These are phyloP conservation scores for Anthopleura sola DNA, from an alignment of 64 coral and sea anemone species.

Conservation along the genomic window DNA sequence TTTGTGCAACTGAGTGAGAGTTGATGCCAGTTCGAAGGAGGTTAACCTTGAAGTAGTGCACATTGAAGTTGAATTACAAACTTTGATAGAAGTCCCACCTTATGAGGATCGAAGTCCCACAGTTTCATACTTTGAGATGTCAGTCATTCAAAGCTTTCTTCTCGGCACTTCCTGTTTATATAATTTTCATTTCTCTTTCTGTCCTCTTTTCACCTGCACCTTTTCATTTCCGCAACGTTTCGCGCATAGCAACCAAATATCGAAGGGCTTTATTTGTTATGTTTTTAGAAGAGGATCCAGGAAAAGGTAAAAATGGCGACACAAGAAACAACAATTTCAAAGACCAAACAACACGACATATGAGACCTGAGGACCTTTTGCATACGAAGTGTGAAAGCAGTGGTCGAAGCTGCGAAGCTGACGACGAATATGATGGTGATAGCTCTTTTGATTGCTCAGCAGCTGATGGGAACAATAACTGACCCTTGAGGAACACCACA, in stretches of 20 bases:
- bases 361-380: constrained; percentile 18
- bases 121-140: no score
- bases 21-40: not conserved
- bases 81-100: not conserved
- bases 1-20: not conserved
- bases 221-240: not conserved
- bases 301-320: constrained; percentile 3
- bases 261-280: not conserved
- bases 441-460: constrained; percentile 26
- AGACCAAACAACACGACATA: constrained; percentile 29
- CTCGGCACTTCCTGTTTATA: not conserved
- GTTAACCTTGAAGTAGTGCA: not conserved
- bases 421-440: constrained; percentile 81
- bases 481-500: constrained; percentile 11
- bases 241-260: not conserved
- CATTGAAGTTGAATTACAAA: not conserved
- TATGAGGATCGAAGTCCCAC: not conserved
- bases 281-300: not conserved
- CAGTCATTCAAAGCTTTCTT: not conserved
- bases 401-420: constrained; percentile 84
- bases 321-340: constrained; percentile 28
- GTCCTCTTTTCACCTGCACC: not conserved
- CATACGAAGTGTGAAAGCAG: constrained; percentile 71
- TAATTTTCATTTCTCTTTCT: not conserved
- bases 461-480: constrained; percentile 34